A percentile compares a stretch with the other conserved stretches of the same genome.
phyloP scores from a whole-genome alignment of 2,888 invertebrate species.

The Pelosia muscerda region DNA sequence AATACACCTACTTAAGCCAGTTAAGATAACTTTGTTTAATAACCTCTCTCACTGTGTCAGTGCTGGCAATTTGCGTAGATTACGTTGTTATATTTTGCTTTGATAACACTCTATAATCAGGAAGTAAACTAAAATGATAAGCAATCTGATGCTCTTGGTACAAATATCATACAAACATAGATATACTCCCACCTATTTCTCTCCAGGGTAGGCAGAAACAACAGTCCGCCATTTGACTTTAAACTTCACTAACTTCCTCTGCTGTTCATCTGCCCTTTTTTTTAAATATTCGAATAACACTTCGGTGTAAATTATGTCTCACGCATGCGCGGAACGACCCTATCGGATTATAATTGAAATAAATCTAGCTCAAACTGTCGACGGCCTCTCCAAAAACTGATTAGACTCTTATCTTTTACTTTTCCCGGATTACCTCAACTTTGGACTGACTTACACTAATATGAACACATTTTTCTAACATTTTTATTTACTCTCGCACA shows the following conservation, averaged over 20 bases:
- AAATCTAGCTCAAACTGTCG: slow-evolving; percentile 76
- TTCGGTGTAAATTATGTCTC: slow-evolving; percentile 68
- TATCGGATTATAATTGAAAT: slow-evolving; percentile 84
- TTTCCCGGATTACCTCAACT: slow-evolving; percentile 48
- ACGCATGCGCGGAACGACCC: slow-evolving; percentile 73
- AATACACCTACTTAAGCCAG: slow-evolving; percentile 4
- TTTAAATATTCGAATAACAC: no score
- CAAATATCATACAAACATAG: no score
- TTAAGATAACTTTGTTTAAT: slow-evolving; percentile 20
- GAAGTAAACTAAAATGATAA: slow-evolving; percentile 11
- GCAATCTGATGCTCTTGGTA: slow-evolving; percentile 3
- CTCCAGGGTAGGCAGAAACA: no score
- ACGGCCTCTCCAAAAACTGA: slow-evolving; percentile 72
- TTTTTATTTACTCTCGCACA: slow-evolving; percentile 22
- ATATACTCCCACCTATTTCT: no score
- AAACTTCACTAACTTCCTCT: no score
- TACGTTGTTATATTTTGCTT: slow-evolving; percentile 7
- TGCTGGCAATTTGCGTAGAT: slow-evolving; percentile 15
- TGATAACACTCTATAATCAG: slow-evolving; percentile 14
- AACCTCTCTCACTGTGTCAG: slow-evolving; percentile 16
- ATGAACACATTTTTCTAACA: slow-evolving; percentile 20
- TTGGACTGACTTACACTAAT: slow-evolving; percentile 34
- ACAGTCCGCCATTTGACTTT: no score
- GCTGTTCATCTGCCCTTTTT: no score
- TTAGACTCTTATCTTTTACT: slow-evolving; percentile 72